These are phyloP conservation scores for Meloidogyne hapla DNA, from an alignment of 1,140 invertebrate genomes.

Conservation along the genomic window DNA sequence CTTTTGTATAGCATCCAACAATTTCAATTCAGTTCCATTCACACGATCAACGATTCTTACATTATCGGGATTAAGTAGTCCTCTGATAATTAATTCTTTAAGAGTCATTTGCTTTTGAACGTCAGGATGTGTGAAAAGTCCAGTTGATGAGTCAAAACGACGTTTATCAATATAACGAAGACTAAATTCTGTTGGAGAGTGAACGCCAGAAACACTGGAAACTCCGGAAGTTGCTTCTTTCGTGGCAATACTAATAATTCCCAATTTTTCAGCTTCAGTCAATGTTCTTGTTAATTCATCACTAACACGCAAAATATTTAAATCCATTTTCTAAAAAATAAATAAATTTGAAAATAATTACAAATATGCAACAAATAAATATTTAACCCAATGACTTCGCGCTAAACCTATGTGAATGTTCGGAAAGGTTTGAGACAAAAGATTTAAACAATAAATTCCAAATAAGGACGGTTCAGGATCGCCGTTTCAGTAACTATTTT, in stretches of 20 bases:
- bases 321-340: too few relatives aligned
- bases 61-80: slow-evolving; percentile 49
- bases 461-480: too few relatives aligned
- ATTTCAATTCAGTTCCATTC: slow-evolving; percentile 75
- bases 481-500: too few relatives aligned
- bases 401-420: too few relatives aligned
- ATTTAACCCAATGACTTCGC: too few relatives aligned
- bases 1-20: slow-evolving; percentile 78
- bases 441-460: too few relatives aligned
- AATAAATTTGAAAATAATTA: too few relatives aligned
- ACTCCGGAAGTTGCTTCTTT: slow-evolving; percentile 39
- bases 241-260: slow-evolving; percentile 71
- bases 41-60: slow-evolving; percentile 73
- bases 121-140: slow-evolving; percentile 44
- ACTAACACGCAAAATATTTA: slow-evolving; percentile 73
- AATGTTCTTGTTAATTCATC: slow-evolving; percentile 74
- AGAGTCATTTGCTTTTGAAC: slow-evolving; percentile 46
- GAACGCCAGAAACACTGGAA: not conserved
- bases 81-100: slow-evolving; percentile 54
- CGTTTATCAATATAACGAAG: slow-evolving; percentile 36
- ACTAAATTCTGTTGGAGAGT: slow-evolving; percentile 29
- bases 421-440: too few relatives aligned
- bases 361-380: too few relatives aligned
- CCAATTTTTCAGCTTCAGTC: slow-evolving; percentile 72
- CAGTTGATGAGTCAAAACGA: slow-evolving; percentile 37